Conservation (phyloP, 2,797 vertebrate genomes). For the Mormyrus hasselquistii region DNA sequence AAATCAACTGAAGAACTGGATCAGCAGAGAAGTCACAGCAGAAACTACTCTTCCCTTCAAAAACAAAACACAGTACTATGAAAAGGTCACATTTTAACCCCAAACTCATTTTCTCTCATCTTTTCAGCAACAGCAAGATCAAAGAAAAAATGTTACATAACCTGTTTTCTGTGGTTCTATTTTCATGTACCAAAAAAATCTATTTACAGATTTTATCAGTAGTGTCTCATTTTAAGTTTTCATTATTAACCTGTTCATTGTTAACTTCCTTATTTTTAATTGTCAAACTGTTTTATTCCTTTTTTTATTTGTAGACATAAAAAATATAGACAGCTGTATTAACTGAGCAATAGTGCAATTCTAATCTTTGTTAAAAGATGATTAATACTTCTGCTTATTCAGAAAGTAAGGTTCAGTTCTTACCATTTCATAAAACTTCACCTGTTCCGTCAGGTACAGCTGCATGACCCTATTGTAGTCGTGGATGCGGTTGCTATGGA, state of each 20-base stretch:
- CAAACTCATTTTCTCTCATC: neutral
- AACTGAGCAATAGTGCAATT: neutral
- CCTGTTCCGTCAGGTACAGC: conserved; percentile 75
- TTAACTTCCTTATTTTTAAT: neutral
- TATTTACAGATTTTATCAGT: neutral
- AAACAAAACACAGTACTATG: neutral
- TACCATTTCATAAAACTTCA: conserved; percentile 75
- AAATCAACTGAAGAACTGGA: neutral
- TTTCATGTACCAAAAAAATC: neutral
- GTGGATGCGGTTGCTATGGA: conserved; percentile 78
- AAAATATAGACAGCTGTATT: neutral
- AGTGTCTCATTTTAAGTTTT: neutral
- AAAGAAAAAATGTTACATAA: neutral
- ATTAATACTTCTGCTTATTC: neutral
- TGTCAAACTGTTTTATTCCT: neutral
- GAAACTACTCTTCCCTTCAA: neutral
- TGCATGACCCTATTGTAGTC: conserved; percentile 79
- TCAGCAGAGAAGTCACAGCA: neutral
- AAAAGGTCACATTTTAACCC: neutral
- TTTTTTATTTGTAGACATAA: neutral
- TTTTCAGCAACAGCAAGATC: neutral
- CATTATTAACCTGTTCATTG: neutral
- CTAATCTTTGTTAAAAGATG: neutral
- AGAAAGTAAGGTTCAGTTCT: conserved; percentile 29
- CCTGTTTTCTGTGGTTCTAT: neutral